A percentile compares a stretch with the other conserved stretches of the same genome.
These are phyloP conservation scores for Glyphotaelius pellucidus DNA, from an alignment of 2,888 invertebrate genomes.

Conservation along the genomic window DNA sequence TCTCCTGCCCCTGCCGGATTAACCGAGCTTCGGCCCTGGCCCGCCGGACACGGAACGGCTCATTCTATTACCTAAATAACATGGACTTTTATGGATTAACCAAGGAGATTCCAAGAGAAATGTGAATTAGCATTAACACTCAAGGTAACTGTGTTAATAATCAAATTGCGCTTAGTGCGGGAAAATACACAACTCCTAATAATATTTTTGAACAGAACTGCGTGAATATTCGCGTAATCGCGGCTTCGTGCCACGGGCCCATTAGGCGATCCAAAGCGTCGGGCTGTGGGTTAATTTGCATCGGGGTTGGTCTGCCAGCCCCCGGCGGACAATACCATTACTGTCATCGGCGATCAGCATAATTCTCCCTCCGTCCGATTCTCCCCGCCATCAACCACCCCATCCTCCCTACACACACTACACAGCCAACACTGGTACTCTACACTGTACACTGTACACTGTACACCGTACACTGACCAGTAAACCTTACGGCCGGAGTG, in stretches of 20 bases:
- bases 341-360: slow-evolving; percentile 66
- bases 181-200: not conserved
- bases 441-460: not conserved
- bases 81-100: not conserved
- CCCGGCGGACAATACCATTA: slow-evolving; percentile 57
- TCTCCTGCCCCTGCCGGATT: not conserved
- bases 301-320: slow-evolving; percentile 25
- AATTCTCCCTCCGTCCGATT: slow-evolving; percentile 59
- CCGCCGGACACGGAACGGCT: not conserved
- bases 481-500: not conserved
- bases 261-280: slow-evolving; percentile 21
- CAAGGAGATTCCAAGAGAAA: not conserved
- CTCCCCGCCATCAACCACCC: slow-evolving; percentile 28
- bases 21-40: too few relatives aligned
- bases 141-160: not conserved
- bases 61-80: not conserved
- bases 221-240: slow-evolving; percentile 24
- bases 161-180: not conserved
- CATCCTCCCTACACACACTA: not conserved
- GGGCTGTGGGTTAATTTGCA: slow-evolving; percentile 27
- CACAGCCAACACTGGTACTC: slow-evolving; percentile 32
- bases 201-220: slow-evolving; percentile 6
- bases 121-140: not conserved
- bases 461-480: slow-evolving; percentile 5
- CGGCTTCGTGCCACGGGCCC: slow-evolving; percentile 25